These are phyloP conservation scores for Nebria ingens DNA, from an alignment of 1,140 invertebrate genomes.

Conservation along the genomic window DNA sequence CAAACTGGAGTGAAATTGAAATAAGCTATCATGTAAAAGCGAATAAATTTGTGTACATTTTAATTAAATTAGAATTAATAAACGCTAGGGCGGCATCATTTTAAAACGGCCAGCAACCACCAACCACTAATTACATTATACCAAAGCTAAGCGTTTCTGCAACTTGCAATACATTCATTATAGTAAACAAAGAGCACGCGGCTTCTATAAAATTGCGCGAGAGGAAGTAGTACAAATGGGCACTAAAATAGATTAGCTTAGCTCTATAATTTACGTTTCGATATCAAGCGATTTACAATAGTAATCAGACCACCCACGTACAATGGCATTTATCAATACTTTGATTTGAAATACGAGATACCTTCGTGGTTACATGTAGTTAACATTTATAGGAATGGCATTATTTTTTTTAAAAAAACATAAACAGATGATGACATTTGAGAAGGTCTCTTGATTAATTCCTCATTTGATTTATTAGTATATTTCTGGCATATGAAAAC, in stretches of 20 bases:
- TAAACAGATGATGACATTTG: no score
- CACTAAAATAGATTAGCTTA: neutral
- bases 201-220: neutral
- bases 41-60: neutral
- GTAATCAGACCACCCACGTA: neutral
- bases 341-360: neutral
- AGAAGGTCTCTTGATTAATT: no score
- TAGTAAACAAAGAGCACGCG: neutral
- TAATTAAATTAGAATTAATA: neutral
- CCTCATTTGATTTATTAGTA: no score
- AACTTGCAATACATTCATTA: conserved; percentile 3
- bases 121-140: neutral
- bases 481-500: no score
- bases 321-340: neutral
- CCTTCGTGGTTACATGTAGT: neutral
- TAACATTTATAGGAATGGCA: no score
- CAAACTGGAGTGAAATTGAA: no score
- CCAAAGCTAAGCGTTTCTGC: no score
- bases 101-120: neutral
- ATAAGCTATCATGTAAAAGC: no score
- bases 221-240: neutral
- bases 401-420: no score
- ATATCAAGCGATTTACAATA: neutral
- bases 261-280: neutral
- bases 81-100: neutral